Conservation (phyloP, 2,113 vertebrate genomes). For the Cephalopterus ornatus region DNA sequence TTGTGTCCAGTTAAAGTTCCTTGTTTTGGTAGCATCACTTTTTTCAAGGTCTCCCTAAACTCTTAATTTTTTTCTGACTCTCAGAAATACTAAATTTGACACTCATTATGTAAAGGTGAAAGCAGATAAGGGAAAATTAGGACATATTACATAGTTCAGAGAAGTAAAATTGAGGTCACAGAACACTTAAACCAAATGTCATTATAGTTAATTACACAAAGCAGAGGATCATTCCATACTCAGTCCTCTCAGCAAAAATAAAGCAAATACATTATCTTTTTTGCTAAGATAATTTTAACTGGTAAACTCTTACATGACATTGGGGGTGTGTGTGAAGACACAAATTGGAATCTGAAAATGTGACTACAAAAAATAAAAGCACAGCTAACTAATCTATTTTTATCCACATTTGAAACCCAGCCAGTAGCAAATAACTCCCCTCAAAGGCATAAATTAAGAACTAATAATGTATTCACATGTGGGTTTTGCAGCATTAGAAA, state of each 20-base stretch:
- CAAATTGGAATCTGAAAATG: not conserved
- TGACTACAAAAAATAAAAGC: not conserved
- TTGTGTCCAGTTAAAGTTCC: not conserved
- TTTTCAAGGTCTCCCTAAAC: not conserved
- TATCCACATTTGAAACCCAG: not conserved
- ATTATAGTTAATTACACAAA: not conserved
- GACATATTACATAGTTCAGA: not conserved
- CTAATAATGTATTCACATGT: not conserved
- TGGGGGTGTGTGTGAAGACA: not conserved
- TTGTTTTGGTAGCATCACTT: not conserved
- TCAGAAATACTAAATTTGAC: not conserved
- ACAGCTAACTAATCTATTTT: constrained; percentile 7
- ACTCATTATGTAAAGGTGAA: not conserved
- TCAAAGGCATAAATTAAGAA: constrained; percentile 10
- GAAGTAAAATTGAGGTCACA: not conserved
- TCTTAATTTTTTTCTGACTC: not conserved
- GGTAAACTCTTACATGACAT: not conserved
- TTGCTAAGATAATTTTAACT: not conserved
- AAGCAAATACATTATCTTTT: not conserved
- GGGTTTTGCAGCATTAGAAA: not conserved
- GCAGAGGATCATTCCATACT: not conserved
- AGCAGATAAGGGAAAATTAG: not conserved
- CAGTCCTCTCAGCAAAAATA: not conserved
- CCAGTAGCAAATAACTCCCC: not conserved
- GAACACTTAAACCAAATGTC: not conserved